Base-by-base conservation (phyloP, 1,140 invertebrate species). In the Macrocentrus cingulum region DNA sequence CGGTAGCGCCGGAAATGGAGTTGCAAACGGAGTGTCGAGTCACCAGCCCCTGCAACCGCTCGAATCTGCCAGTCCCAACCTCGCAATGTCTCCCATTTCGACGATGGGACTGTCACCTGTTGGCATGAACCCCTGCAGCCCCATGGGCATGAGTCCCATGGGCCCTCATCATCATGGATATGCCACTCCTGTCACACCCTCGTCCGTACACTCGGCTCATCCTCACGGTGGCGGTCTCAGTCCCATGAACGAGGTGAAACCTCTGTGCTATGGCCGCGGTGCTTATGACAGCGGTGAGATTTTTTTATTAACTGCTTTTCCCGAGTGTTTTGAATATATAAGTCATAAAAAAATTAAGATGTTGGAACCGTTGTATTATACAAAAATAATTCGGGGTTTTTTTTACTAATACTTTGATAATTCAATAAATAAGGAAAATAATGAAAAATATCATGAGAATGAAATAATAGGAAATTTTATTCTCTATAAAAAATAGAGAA, bases 31-130 rank as follows among this genome's bases (percentile, higher is more conserved):
- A n/a, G 54, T 53, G 57, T 50, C 11, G 63, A 65, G 63, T 23
- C 72, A 73, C 19, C 75, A 77, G n/a, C 68, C 72, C 5, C 20
- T 77, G 7, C 71, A 71, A 22, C 64, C 66, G 7, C 52, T 78
- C n/a, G 74, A 77, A 50, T 71, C 76, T 13, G 62, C 61, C n/a
- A 74, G 72, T 53, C 70, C 76, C 5, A 75, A 69, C 56, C 61
- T 77, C 6, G 66, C 70, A 5, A 73, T 76, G 59, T 71, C 75
- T 11, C 73, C 75, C 16, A 61, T 77, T 1, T 72, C 76, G 29
- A 73, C 75, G 32, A 74, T 79, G 66, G 74, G 74, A 2, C 77
- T 80, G 71, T 77, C 78, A 1, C 72, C 78, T 22, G 71, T 75
- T 0, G 67, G 66, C 0, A 70, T 70, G 62, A 78, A 72, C 39